Evolutionary conservation across 2,888 invertebrate species (phyloP).

Genomic region (Slavum lentiscoides): DNA sequence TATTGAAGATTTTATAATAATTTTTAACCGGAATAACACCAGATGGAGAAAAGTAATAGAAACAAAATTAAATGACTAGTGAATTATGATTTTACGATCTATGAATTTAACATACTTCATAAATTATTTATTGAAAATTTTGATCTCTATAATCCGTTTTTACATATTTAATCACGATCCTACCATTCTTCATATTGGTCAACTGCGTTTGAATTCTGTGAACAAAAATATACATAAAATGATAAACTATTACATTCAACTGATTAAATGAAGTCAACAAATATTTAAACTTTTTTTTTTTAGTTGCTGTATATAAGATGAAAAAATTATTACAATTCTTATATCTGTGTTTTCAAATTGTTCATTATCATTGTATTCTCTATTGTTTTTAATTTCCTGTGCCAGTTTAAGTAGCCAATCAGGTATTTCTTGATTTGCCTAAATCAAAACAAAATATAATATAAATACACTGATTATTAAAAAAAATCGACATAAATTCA

Average conservation of each 20-base stretch:
- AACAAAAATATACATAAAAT: not conserved
- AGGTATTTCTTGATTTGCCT: slow-evolving; percentile 80
- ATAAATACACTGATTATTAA: not conserved
- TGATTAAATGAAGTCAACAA: no score
- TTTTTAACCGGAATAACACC: no score
- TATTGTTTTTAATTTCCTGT: slow-evolving; percentile 60
- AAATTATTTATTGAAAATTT: no score
- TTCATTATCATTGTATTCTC: slow-evolving; percentile 58
- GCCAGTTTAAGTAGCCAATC: slow-evolving; percentile 68
- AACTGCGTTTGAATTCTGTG: slow-evolving; percentile 10
- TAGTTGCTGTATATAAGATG: not conserved
- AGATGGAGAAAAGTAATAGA: no score
- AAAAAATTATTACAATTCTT: slow-evolving; percentile 62
- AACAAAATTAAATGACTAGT: no score
- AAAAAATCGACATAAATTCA: not conserved
- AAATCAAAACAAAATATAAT: slow-evolving; percentile 26
- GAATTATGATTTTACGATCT: no score
- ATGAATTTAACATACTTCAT: no score
- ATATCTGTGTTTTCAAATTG: slow-evolving; percentile 76
- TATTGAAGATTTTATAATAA: no score
- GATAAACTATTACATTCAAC: slow-evolving; percentile 60
- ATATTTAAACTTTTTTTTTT: no score
- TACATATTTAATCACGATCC: not conserved
- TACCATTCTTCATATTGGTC: slow-evolving; percentile 44
- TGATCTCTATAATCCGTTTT: no score